These are phyloP conservation scores for Drosophila paranaensis DNA, from an alignment of 2,888 invertebrate genomes.

Conservation along the genomic window DNA sequence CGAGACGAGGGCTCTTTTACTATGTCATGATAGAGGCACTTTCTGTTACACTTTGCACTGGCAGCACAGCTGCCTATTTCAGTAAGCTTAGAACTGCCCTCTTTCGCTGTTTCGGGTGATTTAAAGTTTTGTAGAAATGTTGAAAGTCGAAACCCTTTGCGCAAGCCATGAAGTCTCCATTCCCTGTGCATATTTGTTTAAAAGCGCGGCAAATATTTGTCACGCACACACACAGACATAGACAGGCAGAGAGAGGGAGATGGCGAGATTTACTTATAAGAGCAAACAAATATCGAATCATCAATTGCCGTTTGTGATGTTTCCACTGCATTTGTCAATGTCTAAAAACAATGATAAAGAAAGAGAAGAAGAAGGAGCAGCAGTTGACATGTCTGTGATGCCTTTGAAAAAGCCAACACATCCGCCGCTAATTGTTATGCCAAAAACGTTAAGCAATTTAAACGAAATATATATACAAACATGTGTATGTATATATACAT, in stretches of 20 bases:
- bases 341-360: constrained; percentile 37
- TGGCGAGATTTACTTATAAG: neutral
- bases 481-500: neutral
- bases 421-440: constrained; percentile 69
- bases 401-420: constrained; percentile 32
- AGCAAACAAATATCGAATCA: constrained; percentile 39
- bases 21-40: neutral
- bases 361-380: constrained; percentile 16
- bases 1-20: neutral
- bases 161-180: constrained; percentile 28
- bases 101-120: constrained; percentile 22
- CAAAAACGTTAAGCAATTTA: constrained; percentile 61
- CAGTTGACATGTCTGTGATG: constrained; percentile 31
- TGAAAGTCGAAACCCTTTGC: constrained; percentile 58
- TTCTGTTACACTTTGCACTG: neutral
- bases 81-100: constrained; percentile 15
- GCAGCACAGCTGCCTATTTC: neutral
- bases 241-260: neutral
- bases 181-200: constrained; percentile 47
- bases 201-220: constrained; percentile 73
- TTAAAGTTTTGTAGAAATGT: constrained; percentile 51
- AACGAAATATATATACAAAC: constrained; percentile 12
- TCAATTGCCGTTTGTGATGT: constrained; percentile 39
- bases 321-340: constrained; percentile 61
- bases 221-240: constrained; percentile 26